phyloP scores from a whole-genome alignment of 2,797 vertebrate species.

The Danio albolineatus region DNA sequence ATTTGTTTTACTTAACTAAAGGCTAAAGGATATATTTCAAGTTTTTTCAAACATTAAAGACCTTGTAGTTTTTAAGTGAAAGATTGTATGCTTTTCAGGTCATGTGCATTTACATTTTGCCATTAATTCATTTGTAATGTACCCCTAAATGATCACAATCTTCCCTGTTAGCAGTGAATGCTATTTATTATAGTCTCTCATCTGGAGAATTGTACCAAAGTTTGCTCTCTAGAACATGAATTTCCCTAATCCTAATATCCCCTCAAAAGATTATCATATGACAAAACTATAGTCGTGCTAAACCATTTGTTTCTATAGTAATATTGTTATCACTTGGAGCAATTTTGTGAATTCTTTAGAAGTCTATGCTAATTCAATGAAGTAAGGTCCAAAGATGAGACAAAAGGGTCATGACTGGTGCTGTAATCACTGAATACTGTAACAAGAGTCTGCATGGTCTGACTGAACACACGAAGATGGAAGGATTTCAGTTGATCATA shows the following conservation, averaged over 20 bases:
- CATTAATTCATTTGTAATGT: background rate
- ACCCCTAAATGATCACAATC: background rate
- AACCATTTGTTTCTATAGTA: background rate
- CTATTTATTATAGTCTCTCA: background rate
- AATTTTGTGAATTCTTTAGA: background rate
- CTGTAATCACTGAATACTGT: constrained; percentile 80
- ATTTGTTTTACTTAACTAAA: background rate
- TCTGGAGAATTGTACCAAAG: background rate
- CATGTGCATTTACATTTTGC: background rate
- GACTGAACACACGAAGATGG: constrained; percentile 74
- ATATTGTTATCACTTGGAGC: background rate
- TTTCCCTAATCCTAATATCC: background rate
- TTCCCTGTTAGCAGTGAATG: background rate
- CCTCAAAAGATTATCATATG: background rate
- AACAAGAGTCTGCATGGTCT: constrained; percentile 94
- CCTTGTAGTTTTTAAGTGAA: background rate
- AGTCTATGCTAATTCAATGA: background rate
- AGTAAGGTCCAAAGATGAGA: constrained; percentile 73
- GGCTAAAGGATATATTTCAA: too few species aligned
- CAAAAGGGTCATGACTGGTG: constrained; percentile 89
- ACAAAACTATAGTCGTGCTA: background rate
- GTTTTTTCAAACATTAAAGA: constrained; percentile 2
- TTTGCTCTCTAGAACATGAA: background rate
- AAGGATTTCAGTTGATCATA: background rate
- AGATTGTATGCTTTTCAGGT: background rate